phyloP scores from a whole-genome alignment of 2,113 vertebrate species.

The Pao palembangensis region DNA sequence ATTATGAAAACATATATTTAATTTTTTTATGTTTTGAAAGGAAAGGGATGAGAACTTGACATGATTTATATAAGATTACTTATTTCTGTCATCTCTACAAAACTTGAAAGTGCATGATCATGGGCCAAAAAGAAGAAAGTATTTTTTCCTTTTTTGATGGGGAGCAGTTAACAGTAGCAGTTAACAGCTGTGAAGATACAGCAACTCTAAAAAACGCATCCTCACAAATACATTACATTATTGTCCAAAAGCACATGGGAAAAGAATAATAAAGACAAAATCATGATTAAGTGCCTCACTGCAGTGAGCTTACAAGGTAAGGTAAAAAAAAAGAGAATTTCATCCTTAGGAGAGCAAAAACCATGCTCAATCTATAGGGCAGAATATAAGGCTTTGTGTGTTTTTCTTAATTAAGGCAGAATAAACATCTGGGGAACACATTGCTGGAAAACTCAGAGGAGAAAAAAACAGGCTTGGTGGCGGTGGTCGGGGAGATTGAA shows the following conservation, averaged over 20 bases:
- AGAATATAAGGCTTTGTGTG: conserved; percentile 66
- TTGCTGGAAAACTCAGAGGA: conserved; percentile 60
- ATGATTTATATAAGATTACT: not conserved
- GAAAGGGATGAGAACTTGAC: not conserved
- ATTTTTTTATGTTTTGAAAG: no score
- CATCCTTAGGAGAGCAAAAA: conserved; percentile 55
- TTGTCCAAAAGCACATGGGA: conserved; percentile 32
- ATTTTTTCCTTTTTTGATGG: conserved; percentile 30
- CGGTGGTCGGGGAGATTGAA: conserved; percentile 67
- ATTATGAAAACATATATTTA: no score
- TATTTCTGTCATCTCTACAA: conserved; percentile 8
- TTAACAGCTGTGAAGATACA: conserved; percentile 33
- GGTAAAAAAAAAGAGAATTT: conserved; percentile 41
- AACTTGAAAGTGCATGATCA: conserved; percentile 33
- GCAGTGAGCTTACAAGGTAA: conserved; percentile 46
- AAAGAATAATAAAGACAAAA: conserved; percentile 33
- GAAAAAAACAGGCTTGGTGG: conserved; percentile 54
- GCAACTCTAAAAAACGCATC: no score
- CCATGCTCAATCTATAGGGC: conserved; percentile 53
- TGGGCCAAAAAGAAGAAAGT: conserved; percentile 42
- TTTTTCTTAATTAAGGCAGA: conserved; percentile 68
- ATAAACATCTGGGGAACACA: conserved; percentile 78
- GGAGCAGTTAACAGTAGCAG: not conserved
- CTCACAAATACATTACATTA: no score
- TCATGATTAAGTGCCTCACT: conserved; percentile 25